These are phyloP conservation scores for Pogonomyrmex californicus DNA, from an alignment of 1,140 invertebrate genomes.

Conservation along the genomic window DNA sequence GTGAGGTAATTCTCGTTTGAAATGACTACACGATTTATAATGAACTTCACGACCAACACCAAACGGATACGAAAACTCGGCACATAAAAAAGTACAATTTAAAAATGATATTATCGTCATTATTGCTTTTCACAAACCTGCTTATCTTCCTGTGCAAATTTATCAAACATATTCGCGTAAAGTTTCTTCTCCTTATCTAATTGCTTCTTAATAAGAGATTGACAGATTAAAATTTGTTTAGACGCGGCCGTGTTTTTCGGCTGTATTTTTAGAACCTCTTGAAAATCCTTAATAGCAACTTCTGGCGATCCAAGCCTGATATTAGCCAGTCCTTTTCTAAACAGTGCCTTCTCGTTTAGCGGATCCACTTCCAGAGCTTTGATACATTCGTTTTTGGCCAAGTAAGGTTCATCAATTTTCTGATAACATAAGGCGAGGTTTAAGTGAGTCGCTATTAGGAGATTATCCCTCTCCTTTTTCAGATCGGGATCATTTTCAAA, in stretches of 20 bases:
- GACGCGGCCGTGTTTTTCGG: slow-evolving; percentile 94
- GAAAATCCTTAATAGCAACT: slow-evolving; percentile 93
- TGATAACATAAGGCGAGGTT: slow-evolving; percentile 96
- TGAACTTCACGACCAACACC: slow-evolving; percentile 16
- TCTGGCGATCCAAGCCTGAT: slow-evolving; percentile 93
- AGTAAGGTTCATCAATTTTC: slow-evolving; percentile 92
- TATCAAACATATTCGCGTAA: slow-evolving; percentile 98
- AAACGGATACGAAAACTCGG: slow-evolving; percentile 6
- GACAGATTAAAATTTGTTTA: slow-evolving; percentile 92
- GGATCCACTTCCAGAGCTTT: slow-evolving; percentile 92
- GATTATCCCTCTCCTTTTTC: slow-evolving; percentile 86
- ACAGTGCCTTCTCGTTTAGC: slow-evolving; percentile 96
- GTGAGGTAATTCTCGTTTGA: not conserved
- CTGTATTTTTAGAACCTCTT: slow-evolving; percentile 91
- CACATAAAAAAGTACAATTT: slow-evolving; percentile 20
- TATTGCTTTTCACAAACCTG: slow-evolving; percentile 88
- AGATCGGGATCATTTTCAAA: slow-evolving; percentile 77
- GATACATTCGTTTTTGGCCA: slow-evolving; percentile 91
- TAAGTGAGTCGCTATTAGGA: slow-evolving; percentile 92
- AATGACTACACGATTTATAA: slow-evolving; percentile 11
- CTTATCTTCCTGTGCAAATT: slow-evolving; percentile 93
- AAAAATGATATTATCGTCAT: slow-evolving; percentile 35
- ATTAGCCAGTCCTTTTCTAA: slow-evolving; percentile 94
- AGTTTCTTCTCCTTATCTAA: slow-evolving; percentile 94
- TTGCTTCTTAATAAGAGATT: slow-evolving; percentile 92